Base-by-base conservation (phyloP, 2,888 invertebrate species). In the Caenorhabditis sulstoni region DNA sequence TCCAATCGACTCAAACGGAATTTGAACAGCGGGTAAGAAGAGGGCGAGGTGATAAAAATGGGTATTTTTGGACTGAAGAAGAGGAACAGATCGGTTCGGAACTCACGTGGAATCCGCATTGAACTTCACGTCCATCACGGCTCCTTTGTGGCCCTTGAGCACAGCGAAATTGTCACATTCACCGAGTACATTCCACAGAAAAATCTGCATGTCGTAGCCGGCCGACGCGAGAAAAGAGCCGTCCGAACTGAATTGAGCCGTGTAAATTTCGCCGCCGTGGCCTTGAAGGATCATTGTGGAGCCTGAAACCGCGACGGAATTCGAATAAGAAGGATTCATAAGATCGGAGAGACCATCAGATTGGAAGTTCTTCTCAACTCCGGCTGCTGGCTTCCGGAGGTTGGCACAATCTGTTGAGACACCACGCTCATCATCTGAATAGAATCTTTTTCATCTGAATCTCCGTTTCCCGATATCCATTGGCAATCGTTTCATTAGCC, bases 91-190 rank as follows among this genome's bases (percentile, higher is more conserved):
- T n/a, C n/a, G n/a, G 4, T 14, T 14, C 41, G 4, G 41, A 11
- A 41, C 20, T 16, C 11, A 73, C 79, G 68, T 81, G 9, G 82
- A 78, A 44, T 81, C 91, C 3, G 90, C 83, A 39, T 89, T 89
- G 84, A 90, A 93, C 58, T 92, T 91, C 9, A 98, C 92, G 91
- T 99, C 97, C 94, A 96, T 94, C 1, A 99, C 93, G 1, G 97
- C 96, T 0, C 98, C 99, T 0, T 95, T 95, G 91, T 99, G 99
- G 0, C 97, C 97, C 16, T 94, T 93, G 93, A 99, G 93, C 22
- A 95, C 94, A 88, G 95, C 95, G 83, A 97, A 94, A 91, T 99
- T 99, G 89, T 98, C 97, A 91, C 99, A 99, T 90, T 99, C 97
- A 0, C 96, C 98, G 90, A 96, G 97, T 0, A 96, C 96, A 91